Percentiles rank a stretch among this genome's conserved stretches.
phyloP scores from a whole-genome alignment of 2,797 vertebrate genomes.

The Tapirus indicus region DNA sequence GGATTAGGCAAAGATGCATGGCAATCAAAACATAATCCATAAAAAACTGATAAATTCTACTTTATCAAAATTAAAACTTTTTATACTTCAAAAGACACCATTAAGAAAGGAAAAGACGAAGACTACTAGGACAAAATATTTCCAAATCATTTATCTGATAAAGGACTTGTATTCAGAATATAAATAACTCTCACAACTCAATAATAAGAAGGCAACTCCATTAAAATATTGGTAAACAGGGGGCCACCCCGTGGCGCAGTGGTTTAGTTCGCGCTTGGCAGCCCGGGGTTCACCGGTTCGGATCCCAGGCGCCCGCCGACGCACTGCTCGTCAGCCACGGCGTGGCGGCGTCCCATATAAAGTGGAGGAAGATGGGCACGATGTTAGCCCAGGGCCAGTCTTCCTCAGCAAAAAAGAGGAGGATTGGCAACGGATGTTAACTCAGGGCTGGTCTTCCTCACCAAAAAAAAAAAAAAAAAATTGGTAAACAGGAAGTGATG shows the following conservation, averaged over 20 bases:
- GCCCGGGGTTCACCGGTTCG: too few species aligned
- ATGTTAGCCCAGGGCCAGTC: too few species aligned
- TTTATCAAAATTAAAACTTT: not conserved
- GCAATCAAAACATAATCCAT: not conserved
- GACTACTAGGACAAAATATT: not conserved
- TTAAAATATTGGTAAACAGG: slow-evolving; percentile 3
- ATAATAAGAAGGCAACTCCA: not conserved
- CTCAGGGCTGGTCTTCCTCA: too few species aligned
- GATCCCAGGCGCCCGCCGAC: too few species aligned
- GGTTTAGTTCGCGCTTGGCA: too few species aligned
- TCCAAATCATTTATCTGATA: not conserved
- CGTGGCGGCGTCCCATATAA: too few species aligned
- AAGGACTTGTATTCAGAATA: not conserved
- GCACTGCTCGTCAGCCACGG: too few species aligned
- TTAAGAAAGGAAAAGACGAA: not conserved
- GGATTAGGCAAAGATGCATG: not conserved
- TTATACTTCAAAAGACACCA: not conserved
- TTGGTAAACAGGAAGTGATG: not conserved
- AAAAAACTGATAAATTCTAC: not conserved
- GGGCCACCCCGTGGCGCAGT: too few species aligned
- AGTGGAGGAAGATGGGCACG: too few species aligned
- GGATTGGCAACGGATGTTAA: too few species aligned
- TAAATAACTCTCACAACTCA: not conserved
- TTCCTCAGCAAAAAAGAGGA: too few species aligned
- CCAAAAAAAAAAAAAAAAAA: too few species aligned